phyloP scores from a whole-genome alignment of 2,113 vertebrate genomes.

The Laticauda laticaudata region DNA sequence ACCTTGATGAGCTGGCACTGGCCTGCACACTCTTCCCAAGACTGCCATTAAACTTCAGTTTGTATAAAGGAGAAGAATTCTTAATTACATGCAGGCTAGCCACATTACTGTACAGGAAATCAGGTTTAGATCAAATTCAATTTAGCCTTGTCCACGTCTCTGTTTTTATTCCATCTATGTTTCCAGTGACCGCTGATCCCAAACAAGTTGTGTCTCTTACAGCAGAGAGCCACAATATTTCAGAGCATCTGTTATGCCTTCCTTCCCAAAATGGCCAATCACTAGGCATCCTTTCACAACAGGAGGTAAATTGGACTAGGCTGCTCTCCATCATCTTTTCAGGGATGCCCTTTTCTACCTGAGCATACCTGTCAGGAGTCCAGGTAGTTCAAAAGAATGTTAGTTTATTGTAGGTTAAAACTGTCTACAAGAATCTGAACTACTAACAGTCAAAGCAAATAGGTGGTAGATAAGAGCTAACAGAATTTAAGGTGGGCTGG shows the following conservation, averaged over 20 bases:
- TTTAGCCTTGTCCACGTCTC: not conserved
- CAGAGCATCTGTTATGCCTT: not conserved
- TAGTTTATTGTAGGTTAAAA: not conserved
- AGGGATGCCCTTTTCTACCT: not conserved
- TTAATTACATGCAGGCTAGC: not conserved
- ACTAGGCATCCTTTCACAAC: not conserved
- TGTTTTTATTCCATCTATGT: not conserved
- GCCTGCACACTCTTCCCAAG: not conserved
- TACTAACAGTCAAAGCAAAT: not conserved
- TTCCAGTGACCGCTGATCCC: not conserved
- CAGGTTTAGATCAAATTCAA: not conserved
- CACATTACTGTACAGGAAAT: not conserved
- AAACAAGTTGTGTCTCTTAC: not conserved
- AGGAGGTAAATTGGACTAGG: not conserved
- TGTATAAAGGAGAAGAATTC: not conserved
- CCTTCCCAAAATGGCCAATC: not conserved
- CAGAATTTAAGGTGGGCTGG: not conserved
- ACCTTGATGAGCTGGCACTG: not conserved
- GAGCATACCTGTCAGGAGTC: not conserved
- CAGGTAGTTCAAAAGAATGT: not conserved
- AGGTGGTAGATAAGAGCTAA: not conserved
- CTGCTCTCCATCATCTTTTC: not conserved
- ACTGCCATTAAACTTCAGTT: not conserved
- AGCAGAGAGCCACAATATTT: not conserved
- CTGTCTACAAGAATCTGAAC: not conserved